Conservation (phyloP, 2,797 vertebrate genomes). For the Danio aesculapii region DNA sequence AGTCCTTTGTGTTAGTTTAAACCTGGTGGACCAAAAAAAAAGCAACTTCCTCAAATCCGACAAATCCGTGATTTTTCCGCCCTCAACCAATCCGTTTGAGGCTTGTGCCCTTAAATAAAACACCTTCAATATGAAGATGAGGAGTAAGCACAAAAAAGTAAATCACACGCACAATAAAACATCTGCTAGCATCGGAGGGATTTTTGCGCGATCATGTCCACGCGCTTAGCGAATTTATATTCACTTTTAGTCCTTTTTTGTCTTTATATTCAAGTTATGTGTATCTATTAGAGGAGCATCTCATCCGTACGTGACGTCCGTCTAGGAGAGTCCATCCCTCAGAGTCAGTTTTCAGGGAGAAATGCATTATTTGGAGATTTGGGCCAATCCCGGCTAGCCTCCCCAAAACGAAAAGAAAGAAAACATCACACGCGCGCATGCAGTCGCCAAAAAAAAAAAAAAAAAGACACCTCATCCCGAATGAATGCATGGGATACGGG, state of each 20-base stretch:
- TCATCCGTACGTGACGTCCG: slow-evolving; percentile 30
- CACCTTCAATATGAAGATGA: slow-evolving; percentile 91
- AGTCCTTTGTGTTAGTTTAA: slow-evolving; percentile 52
- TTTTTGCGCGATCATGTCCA: slow-evolving; percentile 45
- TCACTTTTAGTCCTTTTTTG: slow-evolving; percentile 39
- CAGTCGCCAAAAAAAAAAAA: slow-evolving; percentile 70
- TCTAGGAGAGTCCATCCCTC: slow-evolving; percentile 4
- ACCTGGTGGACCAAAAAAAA: slow-evolving; percentile 62
- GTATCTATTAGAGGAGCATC: slow-evolving; percentile 50
- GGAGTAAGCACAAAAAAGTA: slow-evolving; percentile 58
- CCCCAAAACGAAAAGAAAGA: not conserved
- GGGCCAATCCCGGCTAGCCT: slow-evolving; percentile 66
- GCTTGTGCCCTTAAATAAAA: slow-evolving; percentile 77
- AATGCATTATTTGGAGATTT: slow-evolving; percentile 58
- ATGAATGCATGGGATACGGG: slow-evolving; percentile 68
- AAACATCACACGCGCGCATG: slow-evolving; percentile 74
- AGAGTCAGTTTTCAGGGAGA: slow-evolving; percentile 46
- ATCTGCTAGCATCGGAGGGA: slow-evolving; percentile 67
- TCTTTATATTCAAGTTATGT: slow-evolving; percentile 35
- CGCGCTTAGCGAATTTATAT: slow-evolving; percentile 29
- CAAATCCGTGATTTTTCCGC: slow-evolving; percentile 40
- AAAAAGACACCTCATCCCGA: slow-evolving; percentile 56
- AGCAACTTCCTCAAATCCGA: slow-evolving; percentile 57
- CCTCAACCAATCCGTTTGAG: slow-evolving; percentile 60
- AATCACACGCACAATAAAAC: slow-evolving; percentile 67